A percentile compares a stretch with the other conserved stretches of the same genome.
Evolutionary conservation across 2,888 invertebrate genomes (phyloP).

Genomic region (Tricholauxania praeusta): DNA sequence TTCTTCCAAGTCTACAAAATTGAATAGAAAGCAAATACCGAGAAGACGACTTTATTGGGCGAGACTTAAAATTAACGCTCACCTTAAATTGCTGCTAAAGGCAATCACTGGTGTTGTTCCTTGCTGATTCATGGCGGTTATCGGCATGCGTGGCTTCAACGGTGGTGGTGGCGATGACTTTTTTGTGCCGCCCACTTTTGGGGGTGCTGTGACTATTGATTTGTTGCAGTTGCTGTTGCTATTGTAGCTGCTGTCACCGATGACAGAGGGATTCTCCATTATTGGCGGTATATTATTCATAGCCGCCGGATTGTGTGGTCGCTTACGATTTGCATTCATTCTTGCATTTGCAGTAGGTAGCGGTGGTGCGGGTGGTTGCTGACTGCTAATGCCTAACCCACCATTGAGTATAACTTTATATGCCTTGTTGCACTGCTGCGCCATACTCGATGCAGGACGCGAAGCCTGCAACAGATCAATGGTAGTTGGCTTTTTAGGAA

Average conservation of each 20-base stretch:
- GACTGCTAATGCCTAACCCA: conserved; percentile 31
- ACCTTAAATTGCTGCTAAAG: conserved; percentile 61
- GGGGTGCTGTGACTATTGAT: conserved; percentile 37
- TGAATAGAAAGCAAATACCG: too few relatives aligned
- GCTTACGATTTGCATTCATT: conserved; percentile 58
- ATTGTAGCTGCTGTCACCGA: conserved; percentile 41
- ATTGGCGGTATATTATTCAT: conserved; percentile 55
- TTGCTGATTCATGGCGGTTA: conserved; percentile 39
- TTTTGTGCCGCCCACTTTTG: not conserved
- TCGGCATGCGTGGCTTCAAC: conserved; percentile 62
- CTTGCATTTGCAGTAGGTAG: conserved; percentile 41
- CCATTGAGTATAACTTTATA: conserved; percentile 61
- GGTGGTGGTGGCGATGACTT: conserved; percentile 62
- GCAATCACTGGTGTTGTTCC: conserved; percentile 40
- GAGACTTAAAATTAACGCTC: conserved; percentile 45
- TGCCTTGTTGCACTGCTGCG: conserved; percentile 54
- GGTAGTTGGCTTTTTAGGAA: conserved; percentile 64
- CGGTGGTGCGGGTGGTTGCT: conserved; percentile 42
- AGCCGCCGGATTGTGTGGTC: conserved; percentile 62
- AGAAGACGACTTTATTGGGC: too few relatives aligned
- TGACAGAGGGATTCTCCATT: conserved; percentile 52
- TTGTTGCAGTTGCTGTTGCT: conserved; percentile 7
- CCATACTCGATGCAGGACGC: conserved; percentile 55
- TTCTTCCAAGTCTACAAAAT: too few relatives aligned
- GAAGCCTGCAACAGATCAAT: conserved; percentile 59